phyloP scores from a whole-genome alignment of 2,113 vertebrate genomes.

The Takifugu flavidus region DNA sequence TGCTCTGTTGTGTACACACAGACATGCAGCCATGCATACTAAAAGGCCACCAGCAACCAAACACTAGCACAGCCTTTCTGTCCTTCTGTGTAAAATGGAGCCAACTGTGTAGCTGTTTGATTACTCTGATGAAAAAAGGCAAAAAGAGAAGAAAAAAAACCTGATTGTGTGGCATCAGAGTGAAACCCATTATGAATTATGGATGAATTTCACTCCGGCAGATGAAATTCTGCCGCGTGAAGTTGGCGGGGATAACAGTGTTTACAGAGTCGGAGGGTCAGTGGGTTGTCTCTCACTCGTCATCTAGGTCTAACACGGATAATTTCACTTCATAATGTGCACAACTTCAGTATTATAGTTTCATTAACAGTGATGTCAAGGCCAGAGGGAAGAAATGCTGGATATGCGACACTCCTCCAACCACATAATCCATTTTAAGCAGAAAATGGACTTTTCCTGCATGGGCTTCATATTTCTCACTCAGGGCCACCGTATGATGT shows the following conservation, averaged over 20 bases:
- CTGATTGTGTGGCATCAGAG: slow-evolving; percentile 56
- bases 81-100: too few relatives aligned
- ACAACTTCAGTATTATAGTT: slow-evolving; percentile 26
- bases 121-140: too few relatives aligned
- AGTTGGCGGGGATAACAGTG: slow-evolving; percentile 36
- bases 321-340: slow-evolving; percentile 22
- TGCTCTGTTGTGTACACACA: too few relatives aligned
- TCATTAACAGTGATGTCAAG: slow-evolving; percentile 31
- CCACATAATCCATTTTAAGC: not conserved
- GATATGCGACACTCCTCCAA: not conserved
- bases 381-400: slow-evolving; percentile 5
- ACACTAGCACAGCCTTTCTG: too few relatives aligned
- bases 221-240: slow-evolving; percentile 47
- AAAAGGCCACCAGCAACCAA: too few relatives aligned
- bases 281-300: slow-evolving; percentile 38
- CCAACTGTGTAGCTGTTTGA: too few relatives aligned
- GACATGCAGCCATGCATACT: too few relatives aligned
- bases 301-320: slow-evolving; percentile 22
- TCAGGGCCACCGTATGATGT: not conserved
- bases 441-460: not conserved
- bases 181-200: slow-evolving; percentile 61
- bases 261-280: slow-evolving; percentile 45
- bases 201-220: slow-evolving; percentile 42
- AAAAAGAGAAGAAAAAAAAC: slow-evolving; percentile 18
- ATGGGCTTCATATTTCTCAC: not conserved